phyloP scores from a whole-genome alignment of 2,113 vertebrate genomes.

The Variabilichromis moorii region DNA sequence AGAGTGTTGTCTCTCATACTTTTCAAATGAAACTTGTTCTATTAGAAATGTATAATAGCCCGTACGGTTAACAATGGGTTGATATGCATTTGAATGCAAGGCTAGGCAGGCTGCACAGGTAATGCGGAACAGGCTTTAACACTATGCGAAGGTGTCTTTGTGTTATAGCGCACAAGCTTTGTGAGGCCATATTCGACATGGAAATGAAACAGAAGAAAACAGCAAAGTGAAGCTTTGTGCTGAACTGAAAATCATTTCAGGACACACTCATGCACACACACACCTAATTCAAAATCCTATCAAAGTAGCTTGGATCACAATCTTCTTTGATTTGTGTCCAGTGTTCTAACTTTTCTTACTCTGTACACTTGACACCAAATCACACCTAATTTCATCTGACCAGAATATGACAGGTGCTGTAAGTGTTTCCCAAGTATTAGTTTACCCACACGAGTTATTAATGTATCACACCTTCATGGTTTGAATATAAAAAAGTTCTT shows the following conservation, averaged over 20 bases:
- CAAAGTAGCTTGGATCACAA: not conserved
- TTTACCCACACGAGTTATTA: not conserved
- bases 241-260: not conserved
- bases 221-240: conserved; percentile 16
- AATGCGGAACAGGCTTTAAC: conserved; percentile 7
- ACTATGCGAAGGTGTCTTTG: conserved; percentile 20
- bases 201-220: conserved; percentile 43
- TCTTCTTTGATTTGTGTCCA: not conserved
- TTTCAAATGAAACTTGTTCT: conserved; percentile 45
- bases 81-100: conserved; percentile 61
- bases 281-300: not conserved
- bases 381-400: not conserved
- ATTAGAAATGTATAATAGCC: conserved; percentile 43
- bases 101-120: conserved; percentile 14
- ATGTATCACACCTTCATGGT: not conserved
- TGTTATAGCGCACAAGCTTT: conserved; percentile 31
- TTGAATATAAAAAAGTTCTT: not conserved
- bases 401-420: not conserved
- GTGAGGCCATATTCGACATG: conserved; percentile 26
- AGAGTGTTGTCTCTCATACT: conserved; percentile 3
- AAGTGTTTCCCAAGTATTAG: not conserved
- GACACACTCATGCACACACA: not conserved
- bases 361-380: not conserved
- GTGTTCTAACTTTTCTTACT: not conserved
- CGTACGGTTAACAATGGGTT: conserved; percentile 32